Base-by-base conservation (phyloP, 1,140 invertebrate genomes). In the Rhagoletis zephyria region DNA sequence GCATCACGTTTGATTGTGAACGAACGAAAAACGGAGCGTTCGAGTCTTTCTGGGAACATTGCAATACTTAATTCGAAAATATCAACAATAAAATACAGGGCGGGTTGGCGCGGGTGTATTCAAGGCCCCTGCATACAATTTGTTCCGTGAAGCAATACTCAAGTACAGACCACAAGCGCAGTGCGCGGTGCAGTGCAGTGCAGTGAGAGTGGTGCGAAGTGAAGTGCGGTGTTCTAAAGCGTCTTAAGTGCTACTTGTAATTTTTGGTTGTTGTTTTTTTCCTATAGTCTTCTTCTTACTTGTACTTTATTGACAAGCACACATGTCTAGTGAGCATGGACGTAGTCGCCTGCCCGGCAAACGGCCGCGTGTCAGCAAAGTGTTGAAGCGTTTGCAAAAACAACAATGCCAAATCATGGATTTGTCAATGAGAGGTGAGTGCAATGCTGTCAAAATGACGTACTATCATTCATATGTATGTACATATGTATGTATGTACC, bases 391-490 rank as follows among this genome's bases (percentile, higher is more conserved):
- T 5, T 81, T 81, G 48, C 74, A 81, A 56, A 7, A 42, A 19
- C 74, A 81, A 81, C 48, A 81, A n/a, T 56, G 19, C n/a, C 64
- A 85, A 59, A 87, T 87, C 42, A 87, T 87, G 63, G 87, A 87
- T 87, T 87, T 87, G 51, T 87, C 87, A 59, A 85, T 85, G 81
- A 87, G 65, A 87, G 87, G 87, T 87, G 56, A 85, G 85, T 88
- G 40, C 48, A 10, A 74, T 7, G 59, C 30, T 51, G 9, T 86
- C 0, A 63, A 0, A 40, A 14, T 86, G 30, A 61, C 63, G 61
- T 64, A 61, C 3, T 42, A 7, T 14, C n/a, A 63, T 63, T 4
- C 7, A 14, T 67, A 64, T 51, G 30, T 67, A 48, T 48, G 61
- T 87, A 65, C 51, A 48, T n/a, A 67, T 56, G 51, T 56, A 56